Evolutionary conservation across 1,140 invertebrate genomes (phyloP).

Genomic region (Lerema accius): DNA sequence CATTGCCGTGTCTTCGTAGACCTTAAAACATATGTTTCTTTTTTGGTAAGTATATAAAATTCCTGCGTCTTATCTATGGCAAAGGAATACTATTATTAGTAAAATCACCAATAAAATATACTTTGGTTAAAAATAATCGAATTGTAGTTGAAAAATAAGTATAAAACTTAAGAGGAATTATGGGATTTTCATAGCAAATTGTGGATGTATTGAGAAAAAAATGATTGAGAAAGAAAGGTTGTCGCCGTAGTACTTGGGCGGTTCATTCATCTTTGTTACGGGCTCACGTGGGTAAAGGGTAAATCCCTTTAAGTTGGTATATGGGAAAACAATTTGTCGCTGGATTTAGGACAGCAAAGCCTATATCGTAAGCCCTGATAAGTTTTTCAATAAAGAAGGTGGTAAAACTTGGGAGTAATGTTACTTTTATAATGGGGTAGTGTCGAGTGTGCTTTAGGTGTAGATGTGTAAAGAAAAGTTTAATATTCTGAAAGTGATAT

Average conservation of each 20-base stretch:
- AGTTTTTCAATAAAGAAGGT: constrained; percentile 18
- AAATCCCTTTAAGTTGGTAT: constrained; percentile 25
- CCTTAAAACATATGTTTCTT: no score
- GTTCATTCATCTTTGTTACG: constrained; percentile 30
- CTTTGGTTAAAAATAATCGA: no score
- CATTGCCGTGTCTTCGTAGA: no score
- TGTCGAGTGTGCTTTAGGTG: no score
- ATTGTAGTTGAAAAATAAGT: no score
- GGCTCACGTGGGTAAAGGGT: constrained; percentile 27
- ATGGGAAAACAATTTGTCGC: constrained; percentile 33
- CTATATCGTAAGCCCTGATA: constrained; percentile 15
- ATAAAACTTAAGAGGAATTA: neutral
- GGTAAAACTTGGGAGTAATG: constrained; percentile 1
- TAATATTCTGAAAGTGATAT: no score
- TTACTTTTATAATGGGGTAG: neutral
- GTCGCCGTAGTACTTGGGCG: constrained; percentile 20
- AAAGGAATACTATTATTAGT: no score
- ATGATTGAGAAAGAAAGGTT: no score
- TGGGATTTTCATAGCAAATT: constrained; percentile 1
- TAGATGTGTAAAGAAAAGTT: no score
- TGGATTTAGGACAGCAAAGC: constrained; percentile 21
- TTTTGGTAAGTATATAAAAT: no score
- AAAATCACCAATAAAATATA: no score
- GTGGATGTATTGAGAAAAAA: constrained; percentile 19
- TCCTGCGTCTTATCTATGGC: no score